Evolutionary conservation across 1,140 invertebrate species (phyloP), one percentile per base, ranked within the genome.

Genomic region (Subanguina moxae): DNA sequence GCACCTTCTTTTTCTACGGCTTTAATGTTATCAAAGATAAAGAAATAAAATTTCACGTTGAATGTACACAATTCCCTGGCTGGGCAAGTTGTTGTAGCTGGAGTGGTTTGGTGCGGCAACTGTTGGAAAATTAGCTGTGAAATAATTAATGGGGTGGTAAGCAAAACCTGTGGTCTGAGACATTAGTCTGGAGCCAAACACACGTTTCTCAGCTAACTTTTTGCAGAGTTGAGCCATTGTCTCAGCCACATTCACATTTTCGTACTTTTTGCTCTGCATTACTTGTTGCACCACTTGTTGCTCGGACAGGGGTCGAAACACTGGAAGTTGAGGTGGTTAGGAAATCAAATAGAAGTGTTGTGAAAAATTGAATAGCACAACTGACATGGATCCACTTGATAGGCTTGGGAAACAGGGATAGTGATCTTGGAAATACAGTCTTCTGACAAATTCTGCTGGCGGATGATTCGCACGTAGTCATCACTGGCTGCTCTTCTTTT

Each of bases 41-140:
- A 65, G 9, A 48, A n/a, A n/a, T n/a, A n/a, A n/a, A 66, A n/a
- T 21, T 56, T 62, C 69, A 76, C 74, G 65, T 58, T 75, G 64
- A 45, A 76, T 76, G 23, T 76, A 76, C 1, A 76, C 78, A 48
- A 76, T 76, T 23, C 74, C 74, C 15, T 52, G 42, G 7, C 46
- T 32, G 1, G 74, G 74, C 52, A 76, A 59, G 52, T 76, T 76
- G 25, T 45, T 78, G 52, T 76, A 76, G 38, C 61, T 76, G 7
- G 76, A 78, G 52, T 76, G 74, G 67, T 76, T 76, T 21, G 74
- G 74, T 15, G 72, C 76, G n/a, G 74, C 74, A 43, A 76, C 62
- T 56, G 32, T 38, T 38, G 32, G 3, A 38, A 38, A 38, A 38
- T 38, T 3, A 5, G 3, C 11, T 38, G 11, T 5, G 32, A 38